phyloP scores from a whole-genome alignment of 2,888 invertebrate species.

The Aphidius colemani region DNA sequence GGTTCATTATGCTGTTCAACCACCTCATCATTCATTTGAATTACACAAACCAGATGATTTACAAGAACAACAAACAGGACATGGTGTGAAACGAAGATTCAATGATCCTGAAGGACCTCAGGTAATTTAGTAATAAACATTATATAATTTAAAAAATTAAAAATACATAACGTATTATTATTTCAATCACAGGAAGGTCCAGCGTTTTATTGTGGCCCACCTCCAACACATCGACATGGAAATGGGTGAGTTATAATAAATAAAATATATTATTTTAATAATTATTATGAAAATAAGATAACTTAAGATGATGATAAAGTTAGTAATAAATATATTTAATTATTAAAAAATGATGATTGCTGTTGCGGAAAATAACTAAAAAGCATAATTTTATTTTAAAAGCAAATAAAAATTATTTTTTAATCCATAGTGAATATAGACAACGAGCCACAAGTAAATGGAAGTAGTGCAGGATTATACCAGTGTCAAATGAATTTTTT shows the following conservation, averaged over 20 bases:
- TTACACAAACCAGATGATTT: constrained; percentile 47
- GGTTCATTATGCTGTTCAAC: constrained; percentile 53
- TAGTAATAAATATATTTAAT: constrained; percentile 3
- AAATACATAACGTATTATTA: neutral
- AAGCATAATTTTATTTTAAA: neutral
- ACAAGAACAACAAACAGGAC: constrained; percentile 52
- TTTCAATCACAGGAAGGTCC: constrained; percentile 46
- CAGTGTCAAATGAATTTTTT: constrained; percentile 10
- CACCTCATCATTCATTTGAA: constrained; percentile 50
- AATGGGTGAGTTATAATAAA: constrained; percentile 51
- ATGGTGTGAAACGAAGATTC: constrained; percentile 56
- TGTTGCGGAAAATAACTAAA: constrained; percentile 9
- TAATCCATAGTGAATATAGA: constrained; percentile 13
- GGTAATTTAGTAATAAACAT: constrained; percentile 38
- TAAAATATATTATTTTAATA: neutral
- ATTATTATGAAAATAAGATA: too few species aligned
- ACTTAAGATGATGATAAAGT: neutral
- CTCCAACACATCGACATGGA: constrained; percentile 53
- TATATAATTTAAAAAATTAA: neutral
- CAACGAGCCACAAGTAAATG: constrained; percentile 5
- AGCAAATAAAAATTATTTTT: constrained; percentile 16
- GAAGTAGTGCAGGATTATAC: constrained; percentile 12
- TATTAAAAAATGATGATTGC: constrained; percentile 5
- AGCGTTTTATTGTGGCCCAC: constrained; percentile 51
- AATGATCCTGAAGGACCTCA: constrained; percentile 54